Evolutionary conservation across 1,140 invertebrate species (phyloP).

Genomic region (Aphelenchoides fujianensis): DNA sequence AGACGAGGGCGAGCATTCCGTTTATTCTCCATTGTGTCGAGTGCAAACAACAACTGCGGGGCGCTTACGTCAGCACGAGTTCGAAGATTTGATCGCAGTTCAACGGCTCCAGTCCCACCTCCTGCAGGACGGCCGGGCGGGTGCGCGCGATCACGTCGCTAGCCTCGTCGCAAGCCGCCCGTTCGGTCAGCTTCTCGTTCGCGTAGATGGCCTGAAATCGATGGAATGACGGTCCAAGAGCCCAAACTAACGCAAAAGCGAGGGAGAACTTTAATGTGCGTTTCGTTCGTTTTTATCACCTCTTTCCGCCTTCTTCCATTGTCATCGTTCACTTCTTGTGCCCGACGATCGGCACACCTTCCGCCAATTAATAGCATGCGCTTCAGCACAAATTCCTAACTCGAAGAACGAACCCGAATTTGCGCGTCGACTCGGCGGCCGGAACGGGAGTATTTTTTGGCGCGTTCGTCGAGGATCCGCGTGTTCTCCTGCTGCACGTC

Average conservation of each 20-base stretch:
- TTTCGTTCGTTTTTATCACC: no score
- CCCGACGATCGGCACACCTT: no score
- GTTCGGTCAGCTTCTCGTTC: neutral
- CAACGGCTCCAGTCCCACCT: conserved; percentile 1
- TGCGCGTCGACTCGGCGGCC: neutral
- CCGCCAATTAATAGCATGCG: no score
- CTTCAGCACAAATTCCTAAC: neutral
- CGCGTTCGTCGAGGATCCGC: neutral
- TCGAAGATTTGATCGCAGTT: neutral
- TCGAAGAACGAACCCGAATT: conserved; percentile 6
- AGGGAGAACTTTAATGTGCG: no score
- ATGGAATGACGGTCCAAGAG: no score
- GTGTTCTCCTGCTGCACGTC: neutral
- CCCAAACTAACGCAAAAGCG: no score
- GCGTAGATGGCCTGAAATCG: conserved; percentile 10
- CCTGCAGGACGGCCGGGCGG: neutral
- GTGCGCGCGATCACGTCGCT: neutral
- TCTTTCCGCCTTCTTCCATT: no score
- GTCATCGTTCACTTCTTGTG: no score
- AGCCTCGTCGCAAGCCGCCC: neutral
- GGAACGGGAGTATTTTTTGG: neutral
- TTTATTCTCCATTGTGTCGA: no score
- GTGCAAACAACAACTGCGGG: no score
- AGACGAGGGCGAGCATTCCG: no score
- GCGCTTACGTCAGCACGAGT: neutral